Evolutionary conservation across 2,113 vertebrate genomes (phyloP).

Genomic region (Cyanistes caeruleus): DNA sequence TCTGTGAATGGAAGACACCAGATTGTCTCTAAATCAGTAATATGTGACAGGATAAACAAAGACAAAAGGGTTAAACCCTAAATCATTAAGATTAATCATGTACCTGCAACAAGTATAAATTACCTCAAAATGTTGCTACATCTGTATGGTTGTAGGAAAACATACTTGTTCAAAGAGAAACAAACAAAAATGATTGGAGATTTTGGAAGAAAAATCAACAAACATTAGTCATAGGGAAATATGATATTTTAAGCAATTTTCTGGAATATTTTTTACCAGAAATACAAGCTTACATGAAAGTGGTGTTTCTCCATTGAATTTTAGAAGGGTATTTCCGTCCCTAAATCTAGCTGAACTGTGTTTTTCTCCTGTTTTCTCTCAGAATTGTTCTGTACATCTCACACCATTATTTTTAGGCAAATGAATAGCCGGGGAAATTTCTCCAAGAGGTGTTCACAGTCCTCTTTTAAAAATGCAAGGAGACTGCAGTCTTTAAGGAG

Average conservation of each 20-base stretch:
- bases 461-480: background rate
- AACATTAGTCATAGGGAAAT: background rate
- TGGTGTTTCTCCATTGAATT: background rate
- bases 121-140: background rate
- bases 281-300: background rate
- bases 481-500: background rate
- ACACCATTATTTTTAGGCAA: background rate
- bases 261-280: background rate
- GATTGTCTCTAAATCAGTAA: background rate
- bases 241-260: background rate
- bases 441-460: background rate
- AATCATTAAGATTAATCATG: background rate
- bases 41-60: background rate
- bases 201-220: background rate
- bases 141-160: background rate
- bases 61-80: background rate
- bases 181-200: background rate
- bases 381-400: background rate
- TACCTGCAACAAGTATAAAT: background rate
- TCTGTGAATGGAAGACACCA: background rate
- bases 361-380: background rate
- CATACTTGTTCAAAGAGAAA: background rate
- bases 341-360: background rate
- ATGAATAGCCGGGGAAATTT: background rate
- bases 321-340: background rate